Conservation (phyloP, 2,888 invertebrate species). For the Rhamnusium bicolor region DNA sequence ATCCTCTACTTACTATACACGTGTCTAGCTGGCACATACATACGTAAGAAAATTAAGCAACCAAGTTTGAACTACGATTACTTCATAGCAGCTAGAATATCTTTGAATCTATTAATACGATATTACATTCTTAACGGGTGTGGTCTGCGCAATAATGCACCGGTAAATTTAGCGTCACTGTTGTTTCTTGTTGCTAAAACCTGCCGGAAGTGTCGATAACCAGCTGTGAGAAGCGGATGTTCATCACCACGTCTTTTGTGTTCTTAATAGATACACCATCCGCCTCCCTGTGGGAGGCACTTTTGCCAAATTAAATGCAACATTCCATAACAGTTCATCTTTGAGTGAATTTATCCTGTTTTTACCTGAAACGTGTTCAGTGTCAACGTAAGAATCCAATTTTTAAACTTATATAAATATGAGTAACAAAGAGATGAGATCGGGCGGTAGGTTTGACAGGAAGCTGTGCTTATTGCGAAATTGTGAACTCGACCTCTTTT, state of each 20-base stretch:
- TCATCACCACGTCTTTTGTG: constrained; percentile 40
- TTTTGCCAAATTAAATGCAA: neutral
- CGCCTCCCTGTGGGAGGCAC: neutral
- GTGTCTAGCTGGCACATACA: neutral
- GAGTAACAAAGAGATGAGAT: constrained; percentile 18
- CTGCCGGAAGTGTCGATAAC: constrained; percentile 40
- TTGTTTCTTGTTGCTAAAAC: constrained; percentile 30
- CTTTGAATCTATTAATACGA: constrained; percentile 48
- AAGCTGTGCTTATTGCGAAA: constrained; percentile 24
- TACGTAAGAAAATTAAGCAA: constrained; percentile 38
- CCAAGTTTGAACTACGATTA: constrained; percentile 46
- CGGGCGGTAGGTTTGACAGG: constrained; percentile 18
- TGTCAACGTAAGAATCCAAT: neutral
- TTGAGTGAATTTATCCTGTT: neutral
- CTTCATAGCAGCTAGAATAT: constrained; percentile 41
- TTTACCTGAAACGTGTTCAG: constrained; percentile 19
- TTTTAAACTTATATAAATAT: neutral
- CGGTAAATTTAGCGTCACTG: constrained; percentile 32
- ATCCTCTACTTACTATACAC: constrained; percentile 22
- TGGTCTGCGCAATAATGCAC: constrained; percentile 21
- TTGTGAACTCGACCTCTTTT: constrained; percentile 30
- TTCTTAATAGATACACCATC: constrained; percentile 27
- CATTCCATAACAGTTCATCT: neutral
- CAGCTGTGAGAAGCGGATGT: constrained; percentile 47
- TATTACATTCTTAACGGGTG: constrained; percentile 43